phyloP scores from a whole-genome alignment of 2,797 vertebrate species.

The Sebastolobus alascanus region DNA sequence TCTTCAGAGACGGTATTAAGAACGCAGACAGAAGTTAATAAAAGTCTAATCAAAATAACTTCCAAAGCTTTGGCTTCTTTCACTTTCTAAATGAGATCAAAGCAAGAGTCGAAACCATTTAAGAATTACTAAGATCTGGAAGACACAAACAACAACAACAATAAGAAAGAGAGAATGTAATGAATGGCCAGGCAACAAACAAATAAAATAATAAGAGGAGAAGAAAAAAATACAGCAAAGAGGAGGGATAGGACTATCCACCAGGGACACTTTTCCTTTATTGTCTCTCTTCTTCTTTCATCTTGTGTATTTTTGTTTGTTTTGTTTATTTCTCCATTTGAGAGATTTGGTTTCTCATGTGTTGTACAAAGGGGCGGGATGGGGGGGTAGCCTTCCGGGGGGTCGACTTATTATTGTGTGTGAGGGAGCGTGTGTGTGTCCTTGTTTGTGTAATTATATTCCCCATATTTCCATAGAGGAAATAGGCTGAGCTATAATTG shows the following conservation, averaged over 20 bases:
- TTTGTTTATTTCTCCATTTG: conserved; percentile 80
- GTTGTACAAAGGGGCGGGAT: conserved; percentile 75
- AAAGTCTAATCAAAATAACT: conserved; percentile 86
- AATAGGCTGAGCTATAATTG: conserved; percentile 82
- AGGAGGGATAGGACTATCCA: conserved; percentile 77
- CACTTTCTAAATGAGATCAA: conserved; percentile 87
- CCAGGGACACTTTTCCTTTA: conserved; percentile 77
- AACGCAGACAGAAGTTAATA: conserved; percentile 78
- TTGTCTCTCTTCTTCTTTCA: conserved; percentile 79
- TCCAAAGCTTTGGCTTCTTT: conserved; percentile 83
- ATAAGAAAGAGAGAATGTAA: conserved; percentile 75
- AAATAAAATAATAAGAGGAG: conserved; percentile 79
- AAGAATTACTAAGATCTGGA: conserved; percentile 80
- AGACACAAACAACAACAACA: conserved; percentile 79
- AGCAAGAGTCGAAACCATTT: conserved; percentile 84
- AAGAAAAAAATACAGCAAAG: conserved; percentile 71
- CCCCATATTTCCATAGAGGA: conserved; percentile 70
- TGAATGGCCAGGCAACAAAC: conserved; percentile 83
- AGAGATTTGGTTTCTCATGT: conserved; percentile 75
- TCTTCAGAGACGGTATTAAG: conserved; percentile 78
- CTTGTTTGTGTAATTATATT: conserved; percentile 80
- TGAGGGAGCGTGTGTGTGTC: conserved; percentile 37
- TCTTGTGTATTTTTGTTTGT: conserved; percentile 80
- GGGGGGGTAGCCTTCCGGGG: conserved; percentile 60
- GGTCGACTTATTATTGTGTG: conserved; percentile 66